Evolutionary conservation across 2,888 invertebrate genomes (phyloP).

Genomic region (Heliconius sara): DNA sequence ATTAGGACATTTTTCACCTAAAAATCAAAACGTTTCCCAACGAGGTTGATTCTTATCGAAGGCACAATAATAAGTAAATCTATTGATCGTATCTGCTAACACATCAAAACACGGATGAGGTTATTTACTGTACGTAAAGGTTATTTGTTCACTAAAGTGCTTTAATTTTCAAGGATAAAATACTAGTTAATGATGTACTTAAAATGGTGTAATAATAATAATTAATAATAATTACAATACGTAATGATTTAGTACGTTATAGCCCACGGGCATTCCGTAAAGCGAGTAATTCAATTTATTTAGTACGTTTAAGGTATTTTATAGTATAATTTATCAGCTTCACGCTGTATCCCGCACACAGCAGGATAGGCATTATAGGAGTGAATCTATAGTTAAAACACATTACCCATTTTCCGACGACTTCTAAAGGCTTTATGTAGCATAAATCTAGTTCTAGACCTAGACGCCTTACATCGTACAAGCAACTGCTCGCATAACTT

Average conservation of each 20-base stretch:
- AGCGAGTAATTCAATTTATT: not conserved
- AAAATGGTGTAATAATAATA: not conserved
- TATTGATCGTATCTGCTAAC: not conserved
- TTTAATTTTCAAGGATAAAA: conserved; percentile 9
- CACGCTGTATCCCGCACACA: too few species aligned
- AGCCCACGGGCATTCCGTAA: not conserved
- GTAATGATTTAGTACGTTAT: not conserved
- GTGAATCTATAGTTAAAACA: too few species aligned
- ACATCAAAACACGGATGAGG: not conserved
- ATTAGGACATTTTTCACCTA: too few species aligned
- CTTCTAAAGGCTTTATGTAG: too few species aligned
- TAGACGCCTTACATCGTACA: conserved; percentile 6
- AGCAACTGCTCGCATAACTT: conserved; percentile 12
- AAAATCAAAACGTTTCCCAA: too few species aligned
- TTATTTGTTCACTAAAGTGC: not conserved
- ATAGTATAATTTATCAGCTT: not conserved
- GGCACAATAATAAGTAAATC: not conserved
- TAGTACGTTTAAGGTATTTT: not conserved
- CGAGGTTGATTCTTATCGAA: too few species aligned
- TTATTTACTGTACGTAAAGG: not conserved
- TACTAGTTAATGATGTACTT: not conserved
- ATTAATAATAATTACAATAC: conserved; percentile 7
- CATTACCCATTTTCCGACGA: too few species aligned
- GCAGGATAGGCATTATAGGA: too few species aligned
- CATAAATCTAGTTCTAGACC: not conserved